Conservation (phyloP, 1,140 invertebrate species). For the Diploscapter pachys region DNA sequence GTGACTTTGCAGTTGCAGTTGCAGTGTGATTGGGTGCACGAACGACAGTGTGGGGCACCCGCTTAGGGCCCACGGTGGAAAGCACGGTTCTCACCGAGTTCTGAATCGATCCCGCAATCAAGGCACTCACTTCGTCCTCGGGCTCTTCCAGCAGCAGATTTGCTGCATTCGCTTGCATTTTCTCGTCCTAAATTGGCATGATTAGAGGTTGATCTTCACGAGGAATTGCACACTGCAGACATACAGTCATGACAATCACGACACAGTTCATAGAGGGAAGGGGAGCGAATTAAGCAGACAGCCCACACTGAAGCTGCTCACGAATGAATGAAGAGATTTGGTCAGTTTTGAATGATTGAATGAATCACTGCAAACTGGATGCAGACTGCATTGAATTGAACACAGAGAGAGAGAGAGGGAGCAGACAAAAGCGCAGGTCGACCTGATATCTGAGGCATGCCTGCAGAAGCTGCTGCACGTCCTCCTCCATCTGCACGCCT, state of each 20-base stretch:
- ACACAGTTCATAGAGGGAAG: not conserved
- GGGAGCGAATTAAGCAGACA: not conserved
- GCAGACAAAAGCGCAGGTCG: conserved; percentile 4
- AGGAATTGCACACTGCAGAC: conserved; percentile 2
- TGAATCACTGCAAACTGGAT: not conserved
- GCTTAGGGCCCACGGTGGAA: conserved; percentile 44
- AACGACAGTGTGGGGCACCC: not conserved
- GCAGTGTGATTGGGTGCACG: too few relatives aligned
- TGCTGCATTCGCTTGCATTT: conserved; percentile 36
- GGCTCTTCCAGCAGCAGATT: conserved; percentile 47
- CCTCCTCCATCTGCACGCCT: conserved; percentile 45
- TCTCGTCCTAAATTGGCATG: conserved; percentile 32
- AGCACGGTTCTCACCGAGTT: conserved; percentile 47
- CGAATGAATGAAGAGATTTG: not conserved
- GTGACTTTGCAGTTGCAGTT: too few relatives aligned
- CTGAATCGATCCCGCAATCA: conserved; percentile 46
- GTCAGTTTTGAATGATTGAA: not conserved
- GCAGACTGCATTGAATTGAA: conserved; percentile 5
- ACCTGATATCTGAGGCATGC: conserved; percentile 55
- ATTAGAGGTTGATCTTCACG: not conserved
- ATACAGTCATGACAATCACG: conserved; percentile 5
- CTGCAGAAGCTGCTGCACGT: conserved; percentile 51
- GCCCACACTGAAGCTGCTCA: not conserved
- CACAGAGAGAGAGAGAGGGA: conserved; percentile 17
- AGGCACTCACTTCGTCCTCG: conserved; percentile 39